Conservation (phyloP, 2,888 invertebrate species). For the Onchidella celtica region DNA sequence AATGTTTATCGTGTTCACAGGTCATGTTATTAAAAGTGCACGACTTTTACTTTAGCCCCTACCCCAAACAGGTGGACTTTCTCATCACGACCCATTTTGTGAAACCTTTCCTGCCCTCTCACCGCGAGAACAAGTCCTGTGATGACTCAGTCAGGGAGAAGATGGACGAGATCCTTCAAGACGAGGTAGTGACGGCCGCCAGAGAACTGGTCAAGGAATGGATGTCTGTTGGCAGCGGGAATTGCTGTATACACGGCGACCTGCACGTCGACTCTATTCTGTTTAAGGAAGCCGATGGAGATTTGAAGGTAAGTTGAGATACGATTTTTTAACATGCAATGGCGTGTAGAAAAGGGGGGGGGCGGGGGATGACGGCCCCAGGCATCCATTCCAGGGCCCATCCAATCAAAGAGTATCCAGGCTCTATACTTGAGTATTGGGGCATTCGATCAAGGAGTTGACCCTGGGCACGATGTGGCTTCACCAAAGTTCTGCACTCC, state of each 20-base stretch:
- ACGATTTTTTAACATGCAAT: too few species aligned
- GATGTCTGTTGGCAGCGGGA: constrained; percentile 4
- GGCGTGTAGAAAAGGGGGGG: too few species aligned
- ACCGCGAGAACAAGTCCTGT: constrained; percentile 9
- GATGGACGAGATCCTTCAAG: constrained; percentile 24
- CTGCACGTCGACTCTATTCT: constrained; percentile 30
- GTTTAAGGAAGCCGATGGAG: background rate
- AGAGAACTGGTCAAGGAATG: constrained; percentile 16
- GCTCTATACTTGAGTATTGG: too few species aligned
- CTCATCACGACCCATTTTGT: constrained; percentile 12
- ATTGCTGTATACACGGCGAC: constrained; percentile 43
- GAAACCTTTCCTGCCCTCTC: constrained; percentile 3
- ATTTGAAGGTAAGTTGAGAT: constrained; percentile 2
- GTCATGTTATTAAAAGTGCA: too few species aligned
- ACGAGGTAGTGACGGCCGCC: constrained; percentile 20
- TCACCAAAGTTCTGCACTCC: too few species aligned
- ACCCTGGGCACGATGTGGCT: too few species aligned
- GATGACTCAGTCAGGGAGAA: constrained; percentile 11
- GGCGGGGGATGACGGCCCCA: too few species aligned
- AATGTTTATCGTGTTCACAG: too few species aligned
- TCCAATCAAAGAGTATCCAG: too few species aligned
- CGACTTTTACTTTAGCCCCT: constrained; percentile 1
- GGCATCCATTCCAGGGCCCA: too few species aligned
- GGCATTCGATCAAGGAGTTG: too few species aligned
- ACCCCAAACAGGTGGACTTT: constrained; percentile 25